Percentiles rank a stretch among this genome's conserved stretches.
Conservation (phyloP, 2,797 vertebrate genomes). For the Eulemur mongoz region DNA sequence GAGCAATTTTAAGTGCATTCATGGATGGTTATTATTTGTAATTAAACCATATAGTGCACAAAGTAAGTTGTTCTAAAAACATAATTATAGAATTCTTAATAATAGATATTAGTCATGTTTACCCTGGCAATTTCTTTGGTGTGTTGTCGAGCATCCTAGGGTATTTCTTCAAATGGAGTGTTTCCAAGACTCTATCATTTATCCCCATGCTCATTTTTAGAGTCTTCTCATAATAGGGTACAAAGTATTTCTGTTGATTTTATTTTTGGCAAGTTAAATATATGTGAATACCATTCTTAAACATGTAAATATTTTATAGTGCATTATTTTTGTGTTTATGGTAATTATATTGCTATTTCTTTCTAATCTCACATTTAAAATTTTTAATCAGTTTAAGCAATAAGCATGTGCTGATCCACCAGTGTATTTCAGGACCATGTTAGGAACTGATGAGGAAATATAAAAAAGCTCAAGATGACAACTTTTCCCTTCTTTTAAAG, state of each 20-base stretch:
- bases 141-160: conserved; percentile 47
- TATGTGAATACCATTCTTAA: conserved; percentile 31
- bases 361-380: conserved; percentile 6
- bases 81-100: conserved; percentile 77
- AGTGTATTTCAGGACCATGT: neutral
- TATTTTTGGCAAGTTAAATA: conserved; percentile 68
- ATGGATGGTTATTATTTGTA: conserved; percentile 62
- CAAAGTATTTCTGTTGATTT: conserved; percentile 58
- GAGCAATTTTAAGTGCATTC: conserved; percentile 63
- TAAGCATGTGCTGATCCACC: neutral
- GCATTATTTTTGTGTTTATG: conserved; percentile 14
- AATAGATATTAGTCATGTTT: conserved; percentile 74
- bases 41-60: conserved; percentile 70
- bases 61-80: conserved; percentile 65
- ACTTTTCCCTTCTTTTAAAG: neutral
- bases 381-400: conserved; percentile 12
- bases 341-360: neutral
- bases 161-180: conserved; percentile 52
- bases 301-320: conserved; percentile 19
- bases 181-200: conserved; percentile 56
- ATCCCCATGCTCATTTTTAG: conserved; percentile 50
- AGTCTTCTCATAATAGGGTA: conserved; percentile 24
- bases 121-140: conserved; percentile 50
- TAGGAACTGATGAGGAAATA: neutral
- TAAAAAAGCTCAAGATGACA: neutral